Evolutionary conservation across 2,113 vertebrate species (phyloP).

Genomic region (Cygnus atratus): DNA sequence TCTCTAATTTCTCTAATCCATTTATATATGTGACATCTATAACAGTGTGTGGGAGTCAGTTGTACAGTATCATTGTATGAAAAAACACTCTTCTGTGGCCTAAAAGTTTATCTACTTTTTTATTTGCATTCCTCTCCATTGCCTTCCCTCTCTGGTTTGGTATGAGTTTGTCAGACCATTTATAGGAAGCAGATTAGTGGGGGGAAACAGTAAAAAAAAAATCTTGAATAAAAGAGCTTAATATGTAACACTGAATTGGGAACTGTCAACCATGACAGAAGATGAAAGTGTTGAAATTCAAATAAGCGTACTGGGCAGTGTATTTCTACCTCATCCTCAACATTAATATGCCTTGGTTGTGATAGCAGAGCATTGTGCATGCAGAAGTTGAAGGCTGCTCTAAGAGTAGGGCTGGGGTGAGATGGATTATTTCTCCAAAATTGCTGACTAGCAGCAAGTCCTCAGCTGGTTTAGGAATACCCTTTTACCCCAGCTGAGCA

Average conservation of each 20-base stretch:
- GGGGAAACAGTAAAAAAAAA: conserved; percentile 5
- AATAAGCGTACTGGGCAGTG: background rate
- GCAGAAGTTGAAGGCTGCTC: background rate
- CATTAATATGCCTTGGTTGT: background rate
- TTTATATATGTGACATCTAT: conserved; percentile 41
- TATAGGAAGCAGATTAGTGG: background rate
- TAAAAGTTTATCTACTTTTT: background rate
- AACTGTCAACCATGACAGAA: conserved; percentile 8
- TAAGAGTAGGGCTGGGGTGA: background rate
- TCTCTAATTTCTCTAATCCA: conserved; percentile 43
- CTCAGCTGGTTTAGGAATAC: background rate
- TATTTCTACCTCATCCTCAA: background rate
- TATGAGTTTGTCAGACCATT: background rate
- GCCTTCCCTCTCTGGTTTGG: background rate
- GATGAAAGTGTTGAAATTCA: conserved; percentile 23
- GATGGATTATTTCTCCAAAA: background rate
- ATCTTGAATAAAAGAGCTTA: conserved; percentile 36
- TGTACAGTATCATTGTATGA: background rate
- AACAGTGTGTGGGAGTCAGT: conserved; percentile 19
- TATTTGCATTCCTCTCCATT: conserved; percentile 12
- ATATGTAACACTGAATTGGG: background rate
- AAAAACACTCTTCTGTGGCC: background rate
- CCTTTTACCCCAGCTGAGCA: background rate
- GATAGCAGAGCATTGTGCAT: background rate
- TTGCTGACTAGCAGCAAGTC: background rate